Percentiles rank a stretch among this genome's conserved stretches.
Conservation (phyloP, 2,888 invertebrate genomes). For the Chrysolina oricalcia region DNA sequence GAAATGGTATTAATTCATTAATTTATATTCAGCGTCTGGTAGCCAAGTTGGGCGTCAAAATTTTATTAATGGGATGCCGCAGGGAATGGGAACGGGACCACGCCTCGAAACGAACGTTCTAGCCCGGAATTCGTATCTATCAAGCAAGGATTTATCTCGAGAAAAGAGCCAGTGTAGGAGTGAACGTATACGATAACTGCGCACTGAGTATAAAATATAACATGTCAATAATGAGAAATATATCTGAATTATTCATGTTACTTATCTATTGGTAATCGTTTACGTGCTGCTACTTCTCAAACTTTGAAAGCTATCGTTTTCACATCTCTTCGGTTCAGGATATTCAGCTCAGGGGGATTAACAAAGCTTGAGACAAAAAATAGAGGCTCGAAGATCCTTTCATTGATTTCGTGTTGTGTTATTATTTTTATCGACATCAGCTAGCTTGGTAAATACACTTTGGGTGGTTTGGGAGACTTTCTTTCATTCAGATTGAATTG, state of each 20-base stretch:
- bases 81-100: conserved; percentile 63
- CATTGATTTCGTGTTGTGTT: conserved; percentile 8
- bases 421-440: conserved; percentile 20
- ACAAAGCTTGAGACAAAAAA: conserved; percentile 6
- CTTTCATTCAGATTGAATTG: background rate
- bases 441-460: background rate
- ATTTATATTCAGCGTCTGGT: conserved; percentile 71
- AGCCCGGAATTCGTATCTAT: conserved; percentile 63
- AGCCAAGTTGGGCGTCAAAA: conserved; percentile 69
- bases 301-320: conserved; percentile 37
- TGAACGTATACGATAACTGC: conserved; percentile 59
- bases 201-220: conserved; percentile 58
- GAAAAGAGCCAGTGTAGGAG: conserved; percentile 55
- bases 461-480: conserved; percentile 17
- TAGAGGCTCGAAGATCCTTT: background rate
- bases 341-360: conserved; percentile 26
- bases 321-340: conserved; percentile 26
- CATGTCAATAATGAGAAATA: conserved; percentile 58
- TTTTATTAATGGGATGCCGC: conserved; percentile 69
- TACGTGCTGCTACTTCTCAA: conserved; percentile 44
- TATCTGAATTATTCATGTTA: conserved; percentile 59
- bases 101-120: conserved; percentile 63
- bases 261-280: conserved; percentile 57
- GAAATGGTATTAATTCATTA: conserved; percentile 66
- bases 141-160: conserved; percentile 51